Evolutionary conservation across 2,113 vertebrate species (phyloP), one percentile per base, ranked within the genome.

Genomic region (Picathartes gymnocephalus): DNA sequence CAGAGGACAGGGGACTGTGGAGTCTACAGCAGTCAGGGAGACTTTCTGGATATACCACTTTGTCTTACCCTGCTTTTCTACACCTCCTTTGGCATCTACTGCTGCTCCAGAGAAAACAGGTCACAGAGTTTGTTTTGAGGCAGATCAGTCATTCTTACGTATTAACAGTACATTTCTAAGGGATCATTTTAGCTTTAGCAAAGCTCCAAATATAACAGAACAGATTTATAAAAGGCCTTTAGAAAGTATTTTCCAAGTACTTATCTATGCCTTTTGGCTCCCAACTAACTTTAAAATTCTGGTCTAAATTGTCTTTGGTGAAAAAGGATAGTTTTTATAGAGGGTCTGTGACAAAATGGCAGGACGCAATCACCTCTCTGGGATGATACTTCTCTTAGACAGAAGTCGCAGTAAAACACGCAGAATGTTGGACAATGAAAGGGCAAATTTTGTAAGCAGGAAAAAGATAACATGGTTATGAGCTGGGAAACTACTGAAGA

Each of bases 151-250:
- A 47, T 85, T 60, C 62, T 58, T 66, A 42, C 50, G n/a, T 56
- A 84, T n/a, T 85, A 87, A 60, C 33, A 72, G 33, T 20, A 69
- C 60, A n/a, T 74, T 83, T 86, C 81, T 58, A 93, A 74, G 35
- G 65, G 33, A 66, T 87, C 64, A 70, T 70, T 95, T 88, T 66
- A 77, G 58, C 72, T 88, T 84, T 77, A 84, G 69, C 37, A 89
- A 84, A 84, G 81, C 56, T 84, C 27, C 40, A 83, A 89, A 78
- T n/a, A 81, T 15, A 81, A 94, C 87, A 57, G n/a, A 81, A 44
- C 19, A 62, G 13, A 84, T 74, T 84, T 84, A 89, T 24, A 78
- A 54, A 66, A 86, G 44, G 47, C 30, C 7, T 81, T 81, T 61
- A 77, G 37, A 88, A 91, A 78, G 60, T 48, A 74, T 65, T 82